phyloP scores from a whole-genome alignment of 2,888 invertebrate species.

The Osmoderma eremita region DNA sequence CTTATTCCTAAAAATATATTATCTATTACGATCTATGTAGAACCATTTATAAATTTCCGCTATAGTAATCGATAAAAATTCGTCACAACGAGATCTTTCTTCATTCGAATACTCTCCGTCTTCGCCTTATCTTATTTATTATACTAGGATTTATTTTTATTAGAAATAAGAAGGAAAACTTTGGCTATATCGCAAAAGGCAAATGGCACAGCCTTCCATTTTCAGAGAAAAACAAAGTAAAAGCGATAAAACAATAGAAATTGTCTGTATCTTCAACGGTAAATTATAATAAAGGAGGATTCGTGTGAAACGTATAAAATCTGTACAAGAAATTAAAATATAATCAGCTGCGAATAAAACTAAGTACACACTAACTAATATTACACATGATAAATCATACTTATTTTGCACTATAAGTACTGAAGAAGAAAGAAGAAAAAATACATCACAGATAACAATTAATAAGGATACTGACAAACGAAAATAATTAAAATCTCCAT shows the following conservation, averaged over 20 bases:
- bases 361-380: no score
- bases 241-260: no score
- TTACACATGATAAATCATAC: background rate
- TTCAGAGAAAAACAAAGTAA: slow-evolving; percentile 1
- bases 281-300: no score
- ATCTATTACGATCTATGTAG: background rate
- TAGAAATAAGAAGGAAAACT: slow-evolving; percentile 13
- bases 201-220: slow-evolving; percentile 37
- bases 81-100: slow-evolving; percentile 5
- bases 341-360: no score
- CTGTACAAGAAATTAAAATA: no score
- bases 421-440: background rate
- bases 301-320: no score
- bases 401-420: slow-evolving; percentile 16
- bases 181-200: slow-evolving; percentile 38
- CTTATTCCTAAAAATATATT: slow-evolving; percentile 21
- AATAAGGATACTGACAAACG: background rate
- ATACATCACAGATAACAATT: slow-evolving; percentile 24
- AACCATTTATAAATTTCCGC: background rate
- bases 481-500: background rate
- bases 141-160: no score
- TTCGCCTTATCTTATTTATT: no score
- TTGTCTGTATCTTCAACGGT: no score
- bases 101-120: background rate
- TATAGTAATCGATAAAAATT: background rate